Evolutionary conservation across 2,113 vertebrate species (phyloP), one percentile per base, ranked within the genome.

Genomic region (Aegotheles bennettii): DNA sequence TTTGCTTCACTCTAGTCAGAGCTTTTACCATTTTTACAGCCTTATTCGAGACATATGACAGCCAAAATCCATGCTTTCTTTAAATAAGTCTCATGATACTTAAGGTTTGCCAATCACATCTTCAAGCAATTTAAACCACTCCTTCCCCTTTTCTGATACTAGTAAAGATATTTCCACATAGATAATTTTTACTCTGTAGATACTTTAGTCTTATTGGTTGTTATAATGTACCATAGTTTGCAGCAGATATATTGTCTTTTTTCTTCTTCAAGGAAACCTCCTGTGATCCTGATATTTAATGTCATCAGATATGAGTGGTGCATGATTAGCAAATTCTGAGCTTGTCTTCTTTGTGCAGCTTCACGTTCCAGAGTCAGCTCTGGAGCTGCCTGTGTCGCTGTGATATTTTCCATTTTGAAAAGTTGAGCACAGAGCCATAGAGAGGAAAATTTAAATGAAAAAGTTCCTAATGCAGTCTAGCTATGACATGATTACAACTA

Each of bases 401-500:
- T 53, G 29, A 53, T 89, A n/a, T 80, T 92, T 91, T 83, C 50
- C 25, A 28, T 74, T 70, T 47, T 3, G 16, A 65, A 87, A 94
- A 96, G 60, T 67, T 76, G 57, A 89, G 13, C 25, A 16, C 4
- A n/a, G 59, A 93, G 35, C 33, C 29, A 57, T 1, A 68, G 67
- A 85, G 64, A 92, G 74, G 59, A 83, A 88, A 93, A 94, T 82
- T 75, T 59, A 91, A 94, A 73, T 95, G 78, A 47, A 85, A 95
- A 91, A 89, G 51, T 76, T 95, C 83, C 84, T 95, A 89, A 95
- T 84, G 74, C 78, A 87, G 89, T 60, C 80, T 64, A 56, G 82
- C 51, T 84, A 90, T 83, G 90, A 74, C 71, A 89, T 38, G 74
- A 95, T 94, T 96, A 89, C 95, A 95, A 81, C 92, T 79, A 92